Evolutionary conservation across 2,888 invertebrate species (phyloP), one percentile per base, ranked within the genome.

Genomic region (Scrobipalpa atriplicella): DNA sequence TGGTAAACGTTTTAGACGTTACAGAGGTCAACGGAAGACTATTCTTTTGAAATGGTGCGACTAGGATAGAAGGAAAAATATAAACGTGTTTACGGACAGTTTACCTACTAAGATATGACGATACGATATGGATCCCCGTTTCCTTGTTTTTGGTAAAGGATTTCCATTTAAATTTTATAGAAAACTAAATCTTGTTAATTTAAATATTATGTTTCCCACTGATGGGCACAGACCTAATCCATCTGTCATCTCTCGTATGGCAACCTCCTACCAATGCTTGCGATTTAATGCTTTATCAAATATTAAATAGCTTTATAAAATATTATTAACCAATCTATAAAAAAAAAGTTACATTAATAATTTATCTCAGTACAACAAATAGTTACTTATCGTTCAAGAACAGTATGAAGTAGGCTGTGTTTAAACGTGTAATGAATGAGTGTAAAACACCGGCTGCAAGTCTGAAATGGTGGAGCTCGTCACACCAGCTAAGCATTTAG

Each of bases 401-500:
- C 3, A 19, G 11, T 11, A 18, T 19, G 0, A 9, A 56, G 8
- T 36, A 29, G 56, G 56, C 21, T 18, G 58, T 38, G 58, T 18
- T 43, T 61, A 51, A 36, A 19, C 18, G 10, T 21, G 54, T 54
- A 54, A 54, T 36, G 18, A 54, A 54, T 36, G 18, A 21, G 29
- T 58, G 29, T 9, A 56, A n/a, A 58, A 47, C n/a, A 58, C 58
- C 29, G 39, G 10, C 39, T 60, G n/a, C 10, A 60, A 21, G 29
- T 18, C 60, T 62, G 38, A 62, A 62, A 62, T n/a, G 1, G 62
- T 10, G 1, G 21, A 43, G 69, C 68, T 68, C 69, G 73, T 74
- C 70, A 73, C 72, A 69, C 58, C 67, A 69, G 43, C 63, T 74
- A 60, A 68, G 66, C 72, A 74, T 70, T 67, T 73, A 73, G 74